phyloP scores from a whole-genome alignment of 2,797 vertebrate genomes.

The Natrix natrix region DNA sequence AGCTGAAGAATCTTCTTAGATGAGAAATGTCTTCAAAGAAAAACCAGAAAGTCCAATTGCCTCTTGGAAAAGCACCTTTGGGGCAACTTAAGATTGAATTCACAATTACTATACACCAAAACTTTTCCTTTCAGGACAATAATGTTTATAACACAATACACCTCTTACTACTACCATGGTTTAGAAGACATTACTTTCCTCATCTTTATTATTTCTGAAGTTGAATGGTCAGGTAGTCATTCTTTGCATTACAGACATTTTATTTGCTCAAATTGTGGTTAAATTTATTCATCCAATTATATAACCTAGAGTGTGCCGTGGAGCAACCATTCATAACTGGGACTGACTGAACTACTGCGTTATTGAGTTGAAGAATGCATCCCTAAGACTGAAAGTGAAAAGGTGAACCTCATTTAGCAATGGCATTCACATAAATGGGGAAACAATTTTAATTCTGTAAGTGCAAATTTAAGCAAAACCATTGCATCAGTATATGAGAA shows the following conservation, averaged over 20 bases:
- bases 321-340: background rate
- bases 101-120: background rate
- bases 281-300: conserved; percentile 13
- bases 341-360: background rate
- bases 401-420: background rate
- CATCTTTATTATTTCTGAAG: background rate
- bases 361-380: background rate
- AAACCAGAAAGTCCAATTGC: too few species aligned
- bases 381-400: background rate
- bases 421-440: background rate
- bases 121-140: background rate
- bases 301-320: background rate
- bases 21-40: too few species aligned
- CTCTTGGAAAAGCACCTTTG: background rate
- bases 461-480: background rate
- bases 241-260: background rate
- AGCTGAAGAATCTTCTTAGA: background rate
- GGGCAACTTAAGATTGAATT: background rate
- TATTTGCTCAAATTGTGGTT: background rate
- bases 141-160: background rate
- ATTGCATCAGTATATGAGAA: background rate
- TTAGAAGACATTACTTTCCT: background rate
- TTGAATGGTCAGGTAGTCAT: background rate
- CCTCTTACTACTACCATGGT: background rate
- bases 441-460: background rate